Evolutionary conservation across 2,888 invertebrate species (phyloP), one percentile per base, ranked within the genome.

Genomic region (Drosophila lacicola): DNA sequence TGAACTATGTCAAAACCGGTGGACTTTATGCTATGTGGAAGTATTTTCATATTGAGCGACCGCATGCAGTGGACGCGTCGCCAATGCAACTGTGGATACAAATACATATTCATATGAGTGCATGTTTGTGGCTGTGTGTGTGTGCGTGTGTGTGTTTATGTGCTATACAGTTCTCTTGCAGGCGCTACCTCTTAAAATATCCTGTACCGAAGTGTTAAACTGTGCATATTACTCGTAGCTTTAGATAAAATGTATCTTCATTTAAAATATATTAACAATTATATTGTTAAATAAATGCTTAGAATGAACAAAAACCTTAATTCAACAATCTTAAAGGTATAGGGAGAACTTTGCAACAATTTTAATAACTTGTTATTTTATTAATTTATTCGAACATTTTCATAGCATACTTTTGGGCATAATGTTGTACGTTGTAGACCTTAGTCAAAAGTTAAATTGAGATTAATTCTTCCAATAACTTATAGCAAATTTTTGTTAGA

Each of bases 41-140:
- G 57, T 66, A 73, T 78, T 80, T 78, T 74, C 73, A 73, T 84
- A 84, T 84, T 87, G 85, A 76, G 82, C 79, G 75, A 84, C 88
- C 85, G 47, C 80, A 82, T 85, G 80, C 82, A 79, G 79, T 69
- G 69, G 76, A 62, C 60, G 57, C 64, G 54, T 29, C 50, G 57
- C 64, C 55, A 58, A 58, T 76, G 67, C 47, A 75, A 51, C 49
- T 51, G 8, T 76, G 54, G 9, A 46, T 13, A 37, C 46, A 65
- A 19, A 45, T 34, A 17, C 25, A 42, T 36, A 33, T 34, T 14
- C 37, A n/a, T 50, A 56, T 56, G 33, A 55, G 55, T 39, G 37
- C 49, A 44, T 55, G 29, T 55, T 14, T 42, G n/a, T 37, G 13
- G 49, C 14, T 19, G 19, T 44, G 42, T 45, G n/a, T 53, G 17